Base-by-base conservation (phyloP, 2,888 invertebrate genomes). In the Automeris io region DNA sequence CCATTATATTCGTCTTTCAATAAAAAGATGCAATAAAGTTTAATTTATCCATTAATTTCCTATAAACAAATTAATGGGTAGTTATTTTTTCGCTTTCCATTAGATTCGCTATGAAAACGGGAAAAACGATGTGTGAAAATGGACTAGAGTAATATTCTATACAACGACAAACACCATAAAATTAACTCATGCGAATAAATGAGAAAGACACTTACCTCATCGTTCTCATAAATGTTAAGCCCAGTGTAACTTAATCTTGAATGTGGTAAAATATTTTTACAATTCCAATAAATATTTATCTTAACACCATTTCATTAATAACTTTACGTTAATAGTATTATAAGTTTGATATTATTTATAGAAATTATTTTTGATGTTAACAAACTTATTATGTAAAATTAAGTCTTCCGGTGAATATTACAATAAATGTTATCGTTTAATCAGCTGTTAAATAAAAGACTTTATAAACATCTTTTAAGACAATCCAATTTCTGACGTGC, bases 401-500 rank as follows among this genome's bases (percentile, higher is more conserved):
- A 16, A 29, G 9, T 25, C 7, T 7, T 9, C 11, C 26, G 26
- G 26, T 5, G 16, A 12, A 25, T 16, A n/a, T 34, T 13, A 11
- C 3, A 12, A 19, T 22, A 39, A 33, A 41, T 35, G 43, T 22
- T 29, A 42, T 41, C 33, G 24, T 37, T 42, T 42, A 31, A 35
- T 42, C 32, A 38, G 35, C 32, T 42, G 33, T 45, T 43, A 35
- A 29, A 16, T 21, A 13, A 42, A 55, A 21, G 49, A 11, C 7
- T 22, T 8, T 32, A 11, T 9, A 18, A 18, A 18, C 22, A 37
- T 11, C 18, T 23, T 3, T 32, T 23, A 32, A 12, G 4, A 9
- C 29, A 18, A 29, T 18, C 7, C 5, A 23, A 8, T 32, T 32
- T 18, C 16, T 49, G 40, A 59, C 81, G 81, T 70, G 68, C 65